These are phyloP conservation scores for Hyposmocoma kahamanoa DNA, from an alignment of 1,140 invertebrate species.

Conservation along the genomic window DNA sequence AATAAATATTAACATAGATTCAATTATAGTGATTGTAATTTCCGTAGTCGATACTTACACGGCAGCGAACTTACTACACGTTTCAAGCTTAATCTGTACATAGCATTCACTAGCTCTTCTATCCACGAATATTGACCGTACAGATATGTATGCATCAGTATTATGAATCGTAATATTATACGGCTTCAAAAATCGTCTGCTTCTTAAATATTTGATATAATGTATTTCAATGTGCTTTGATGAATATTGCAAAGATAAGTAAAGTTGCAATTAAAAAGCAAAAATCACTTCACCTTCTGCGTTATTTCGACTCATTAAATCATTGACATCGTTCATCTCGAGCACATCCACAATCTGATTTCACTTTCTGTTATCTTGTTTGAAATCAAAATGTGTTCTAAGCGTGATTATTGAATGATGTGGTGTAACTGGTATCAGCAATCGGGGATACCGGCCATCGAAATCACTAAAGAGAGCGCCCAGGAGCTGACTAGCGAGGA, in stretches of 20 bases:
- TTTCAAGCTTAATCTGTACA: background rate
- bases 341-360: conserved; percentile 23
- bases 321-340: conserved; percentile 20
- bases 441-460: conserved; percentile 78
- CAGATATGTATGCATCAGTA: too few relatives aligned
- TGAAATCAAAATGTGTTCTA: conserved; percentile 35
- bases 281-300: background rate
- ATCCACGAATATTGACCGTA: too few relatives aligned
- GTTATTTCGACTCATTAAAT: background rate
- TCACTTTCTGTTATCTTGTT: conserved; percentile 42
- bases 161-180: too few relatives aligned
- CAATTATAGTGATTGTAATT: too few relatives aligned
- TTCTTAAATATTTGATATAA: too few relatives aligned
- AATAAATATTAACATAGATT: too few relatives aligned
- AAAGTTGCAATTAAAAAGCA: background rate
- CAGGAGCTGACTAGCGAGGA: conserved; percentile 72
- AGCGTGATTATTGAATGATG: conserved; percentile 57
- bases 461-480: conserved; percentile 89
- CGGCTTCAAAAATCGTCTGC: too few relatives aligned
- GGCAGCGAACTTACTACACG: conserved; percentile 6
- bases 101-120: background rate
- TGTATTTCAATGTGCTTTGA: too few relatives aligned
- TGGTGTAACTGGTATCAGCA: conserved; percentile 51
- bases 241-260: too few relatives aligned
- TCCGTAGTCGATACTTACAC: conserved; percentile 6